Conservation (phyloP, 2,888 invertebrate species). For the Tenthredo notha region DNA sequence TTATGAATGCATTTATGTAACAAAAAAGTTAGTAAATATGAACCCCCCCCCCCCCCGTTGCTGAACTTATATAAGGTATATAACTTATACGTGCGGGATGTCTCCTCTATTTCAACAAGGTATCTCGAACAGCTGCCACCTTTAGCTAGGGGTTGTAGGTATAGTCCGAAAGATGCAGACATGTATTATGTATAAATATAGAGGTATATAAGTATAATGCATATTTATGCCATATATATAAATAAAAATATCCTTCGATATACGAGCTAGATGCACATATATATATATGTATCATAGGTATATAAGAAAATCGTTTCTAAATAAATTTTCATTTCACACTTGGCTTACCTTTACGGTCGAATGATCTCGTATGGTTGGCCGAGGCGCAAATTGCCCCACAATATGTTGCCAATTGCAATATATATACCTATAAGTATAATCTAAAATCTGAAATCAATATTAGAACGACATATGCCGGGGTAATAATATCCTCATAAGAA, state of each 20-base stretch:
- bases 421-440: conserved; percentile 45
- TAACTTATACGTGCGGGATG: not conserved
- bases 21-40: too few species aligned
- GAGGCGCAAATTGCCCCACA: conserved; percentile 71
- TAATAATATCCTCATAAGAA: not conserved
- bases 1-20: too few species aligned
- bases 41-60: too few species aligned
- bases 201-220: not conserved
- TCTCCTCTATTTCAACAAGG: not conserved
- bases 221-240: conserved; percentile 18
- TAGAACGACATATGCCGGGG: not conserved
- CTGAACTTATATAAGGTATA: not conserved
- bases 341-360: conserved; percentile 70
- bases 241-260: not conserved
- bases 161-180: not conserved
- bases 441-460: conserved; percentile 68
- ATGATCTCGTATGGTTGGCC: conserved; percentile 65
- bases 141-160: not conserved
- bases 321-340: conserved; percentile 75
- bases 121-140: conserved; percentile 18
- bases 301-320: conserved; percentile 54
- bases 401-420: conserved; percentile 74
- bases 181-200: conserved; percentile 3
- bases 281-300: not conserved
- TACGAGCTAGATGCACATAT: not conserved